Evolutionary conservation across 2,888 invertebrate genomes (phyloP).

Genomic region (Lagria hirta): DNA sequence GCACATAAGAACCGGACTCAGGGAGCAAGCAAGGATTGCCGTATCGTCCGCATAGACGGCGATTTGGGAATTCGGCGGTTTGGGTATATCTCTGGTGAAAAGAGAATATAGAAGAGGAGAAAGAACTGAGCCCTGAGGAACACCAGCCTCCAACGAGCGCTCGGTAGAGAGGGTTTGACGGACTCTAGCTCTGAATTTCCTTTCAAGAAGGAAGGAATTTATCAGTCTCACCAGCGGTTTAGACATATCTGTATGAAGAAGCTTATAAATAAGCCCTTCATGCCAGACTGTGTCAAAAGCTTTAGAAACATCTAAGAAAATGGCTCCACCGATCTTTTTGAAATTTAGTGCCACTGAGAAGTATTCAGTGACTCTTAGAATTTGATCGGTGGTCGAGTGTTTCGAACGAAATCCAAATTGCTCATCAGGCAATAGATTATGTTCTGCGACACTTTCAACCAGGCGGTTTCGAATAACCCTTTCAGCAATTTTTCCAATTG

Average conservation of each 20-base stretch:
- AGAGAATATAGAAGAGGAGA: neutral
- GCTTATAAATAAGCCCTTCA: neutral
- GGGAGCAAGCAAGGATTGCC: neutral
- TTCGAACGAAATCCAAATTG: constrained; percentile 19
- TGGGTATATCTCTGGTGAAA: constrained; percentile 1
- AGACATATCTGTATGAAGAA: neutral
- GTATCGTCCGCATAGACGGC: constrained; percentile 2
- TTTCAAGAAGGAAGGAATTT: neutral
- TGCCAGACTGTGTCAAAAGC: neutral
- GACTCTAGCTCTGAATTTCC: neutral
- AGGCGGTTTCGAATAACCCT: constrained; percentile 1
- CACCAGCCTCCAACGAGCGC: neutral
- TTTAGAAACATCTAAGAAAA: neutral
- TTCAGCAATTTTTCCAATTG: constrained; percentile 10
- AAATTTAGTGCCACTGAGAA: neutral
- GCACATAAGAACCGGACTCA: neutral
- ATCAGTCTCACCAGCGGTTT: neutral
- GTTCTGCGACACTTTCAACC: neutral
- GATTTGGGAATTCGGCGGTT: neutral
- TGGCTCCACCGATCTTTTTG: neutral
- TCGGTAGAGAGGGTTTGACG: neutral
- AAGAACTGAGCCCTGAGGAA: neutral
- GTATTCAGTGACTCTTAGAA: constrained; percentile 5
- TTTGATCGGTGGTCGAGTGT: constrained; percentile 11
- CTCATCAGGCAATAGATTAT: constrained; percentile 10